Evolutionary conservation across 2,888 invertebrate species (phyloP), one percentile per base, ranked within the genome.

Genomic region (Strigamia transsilvanica): DNA sequence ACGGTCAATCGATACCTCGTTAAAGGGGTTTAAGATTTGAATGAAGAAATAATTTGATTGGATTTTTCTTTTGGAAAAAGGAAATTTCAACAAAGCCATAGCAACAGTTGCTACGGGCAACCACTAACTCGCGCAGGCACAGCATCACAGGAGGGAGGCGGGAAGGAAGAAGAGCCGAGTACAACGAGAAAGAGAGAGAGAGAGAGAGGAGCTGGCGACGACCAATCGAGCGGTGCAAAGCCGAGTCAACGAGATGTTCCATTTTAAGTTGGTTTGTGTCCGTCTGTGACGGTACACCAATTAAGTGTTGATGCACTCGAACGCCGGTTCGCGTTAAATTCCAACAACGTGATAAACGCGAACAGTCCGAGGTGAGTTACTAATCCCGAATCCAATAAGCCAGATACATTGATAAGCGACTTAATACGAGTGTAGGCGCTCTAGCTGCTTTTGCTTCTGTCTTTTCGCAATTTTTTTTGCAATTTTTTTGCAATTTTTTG

Each of bases 31-130:
- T 38, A 7, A 38, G 6, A 9, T 38, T 38, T 7, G 38, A 38
- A 38, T 38, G 38, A 2, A 27, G 4, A 38, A 38, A 38, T 38
- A 38, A 38, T 38, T 38, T 27, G 27, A 27, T 27, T 27, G 27
- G 3, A 27, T 27, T 27, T 27, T 27, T 27, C 3, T 42, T 42
- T 42, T 27, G 27, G 27, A 27, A 27, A 27, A 27, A 27, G 27
- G 27, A 3, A 56, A 18, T 56, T 18, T 23, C 3, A 27, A 13
- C 5, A 27, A 73, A 73, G 6, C 73, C 73, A 73, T 73, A 73
- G 73, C 73, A 73, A 73, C 73, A 73, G 73, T 73, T 73, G 23
- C 73, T 73, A 66, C 21, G 66, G 66, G 51, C 56, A 56, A 18
- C 56, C 6, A 6, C 38, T 38, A 10, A 6, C 38, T 38, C 38